Evolutionary conservation across 2,888 invertebrate species (phyloP).

Genomic region (Carpatolechia fugitivella): DNA sequence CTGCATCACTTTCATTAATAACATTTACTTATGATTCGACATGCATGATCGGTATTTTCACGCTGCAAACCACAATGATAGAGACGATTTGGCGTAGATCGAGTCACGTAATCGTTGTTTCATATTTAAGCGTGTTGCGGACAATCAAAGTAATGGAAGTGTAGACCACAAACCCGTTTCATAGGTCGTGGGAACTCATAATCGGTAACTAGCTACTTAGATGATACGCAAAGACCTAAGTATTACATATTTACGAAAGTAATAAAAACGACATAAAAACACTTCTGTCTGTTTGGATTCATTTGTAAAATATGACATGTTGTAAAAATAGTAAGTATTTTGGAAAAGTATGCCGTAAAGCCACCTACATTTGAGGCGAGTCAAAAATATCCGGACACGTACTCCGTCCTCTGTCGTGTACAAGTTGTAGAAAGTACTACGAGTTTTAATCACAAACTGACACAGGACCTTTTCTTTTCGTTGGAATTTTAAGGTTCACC

Average conservation of each 20-base stretch:
- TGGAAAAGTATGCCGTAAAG: constrained; percentile 42
- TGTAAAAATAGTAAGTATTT: constrained; percentile 22
- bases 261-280: no score
- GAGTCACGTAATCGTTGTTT: not conserved
- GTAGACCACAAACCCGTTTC: no score
- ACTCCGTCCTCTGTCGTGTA: not conserved
- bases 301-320: not conserved
- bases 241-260: no score
- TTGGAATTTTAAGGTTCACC: no score
- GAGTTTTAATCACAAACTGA: no score
- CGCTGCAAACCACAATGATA: not conserved
- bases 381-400: constrained; percentile 1
- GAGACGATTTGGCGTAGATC: not conserved
- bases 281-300: no score
- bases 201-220: no score
- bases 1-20: constrained; percentile 8
- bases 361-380: constrained; percentile 46
- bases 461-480: no score
- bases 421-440: not conserved
- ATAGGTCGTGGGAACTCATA: no score
- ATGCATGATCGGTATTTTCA: not conserved
- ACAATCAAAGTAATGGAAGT: no score
- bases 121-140: no score
- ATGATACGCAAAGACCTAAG: no score
- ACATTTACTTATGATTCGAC: not conserved